These are phyloP conservation scores for Leptogaster cylindrica DNA, from an alignment of 2,888 invertebrate genomes.

Conservation along the genomic window DNA sequence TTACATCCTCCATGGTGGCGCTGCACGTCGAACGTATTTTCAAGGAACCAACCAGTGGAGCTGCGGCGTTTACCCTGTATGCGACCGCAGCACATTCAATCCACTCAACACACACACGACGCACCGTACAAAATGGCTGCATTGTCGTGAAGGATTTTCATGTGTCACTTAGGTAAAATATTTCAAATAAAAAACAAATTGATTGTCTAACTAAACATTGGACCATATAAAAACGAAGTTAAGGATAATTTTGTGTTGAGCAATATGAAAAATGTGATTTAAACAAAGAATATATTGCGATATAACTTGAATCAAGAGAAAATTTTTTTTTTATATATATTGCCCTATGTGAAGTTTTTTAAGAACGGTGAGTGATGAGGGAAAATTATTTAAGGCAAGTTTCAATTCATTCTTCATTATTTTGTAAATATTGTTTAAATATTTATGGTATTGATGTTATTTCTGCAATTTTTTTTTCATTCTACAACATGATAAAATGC, in stretches of 20 bases:
- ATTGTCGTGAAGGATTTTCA: conserved; percentile 48
- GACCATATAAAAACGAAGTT: conserved; percentile 37
- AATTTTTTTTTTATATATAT: conserved; percentile 7
- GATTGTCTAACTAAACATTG: conserved; percentile 38
- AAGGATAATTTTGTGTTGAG: conserved; percentile 15
- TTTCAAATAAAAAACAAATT: conserved; percentile 34
- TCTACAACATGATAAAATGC: neutral
- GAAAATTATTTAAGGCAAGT: conserved; percentile 18
- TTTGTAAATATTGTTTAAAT: neutral
- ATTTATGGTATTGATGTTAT: neutral
- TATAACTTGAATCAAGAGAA: conserved; percentile 35
- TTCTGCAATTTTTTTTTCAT: neutral
- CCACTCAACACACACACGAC: conserved; percentile 50
- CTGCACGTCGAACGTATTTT: conserved; percentile 44
- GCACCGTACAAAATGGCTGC: conserved; percentile 45
- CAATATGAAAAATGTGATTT: conserved; percentile 39
- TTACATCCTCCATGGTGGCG: too few species aligned
- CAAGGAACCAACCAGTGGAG: conserved; percentile 51
- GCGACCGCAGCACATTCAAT: conserved; percentile 51
- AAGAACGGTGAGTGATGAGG: conserved; percentile 35
- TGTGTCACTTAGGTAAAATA: conserved; percentile 46
- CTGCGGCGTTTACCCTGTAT: conserved; percentile 52
- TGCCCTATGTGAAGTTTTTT: conserved; percentile 30
- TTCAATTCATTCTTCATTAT: too few species aligned
- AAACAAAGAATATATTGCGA: conserved; percentile 13